Percentiles rank a stretch among this genome's conserved stretches.
Conservation (phyloP, 2,888 invertebrate genomes). For the Brenthis ino region DNA sequence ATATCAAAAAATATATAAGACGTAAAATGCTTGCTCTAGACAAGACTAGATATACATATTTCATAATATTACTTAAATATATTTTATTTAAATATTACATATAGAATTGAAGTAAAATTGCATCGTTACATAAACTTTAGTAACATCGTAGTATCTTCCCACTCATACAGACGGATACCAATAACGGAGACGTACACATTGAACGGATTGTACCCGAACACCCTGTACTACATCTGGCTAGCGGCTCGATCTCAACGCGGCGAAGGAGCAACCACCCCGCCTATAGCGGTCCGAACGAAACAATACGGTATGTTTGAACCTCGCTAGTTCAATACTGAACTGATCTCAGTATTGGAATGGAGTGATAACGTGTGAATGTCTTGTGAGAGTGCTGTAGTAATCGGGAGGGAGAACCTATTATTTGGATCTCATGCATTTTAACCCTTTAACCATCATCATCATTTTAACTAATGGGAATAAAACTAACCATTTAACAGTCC, state of each 20-base stretch:
- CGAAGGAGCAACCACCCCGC: conserved; percentile 97
- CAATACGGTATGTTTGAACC: conserved; percentile 94
- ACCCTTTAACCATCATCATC: no score
- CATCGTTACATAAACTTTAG: no score
- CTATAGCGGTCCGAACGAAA: conserved; percentile 96
- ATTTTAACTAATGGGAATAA: no score
- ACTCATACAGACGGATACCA: conserved; percentile 85
- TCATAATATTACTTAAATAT: no score
- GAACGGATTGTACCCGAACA: conserved; percentile 96
- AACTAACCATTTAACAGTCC: no score
- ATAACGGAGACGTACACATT: conserved; percentile 93
- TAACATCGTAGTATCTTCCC: no score
- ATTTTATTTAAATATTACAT: no score
- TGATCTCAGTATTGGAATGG: neutral
- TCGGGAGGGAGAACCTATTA: conserved; percentile 6
- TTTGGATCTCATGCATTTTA: neutral
- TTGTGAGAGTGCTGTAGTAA: conserved; percentile 7
- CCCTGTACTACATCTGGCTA: conserved; percentile 97
- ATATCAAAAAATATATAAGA: no score
- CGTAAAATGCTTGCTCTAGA: no score
- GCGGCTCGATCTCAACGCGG: conserved; percentile 96
- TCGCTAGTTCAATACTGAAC: neutral
- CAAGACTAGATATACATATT: no score
- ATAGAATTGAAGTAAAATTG: no score
- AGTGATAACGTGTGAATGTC: conserved; percentile 6